Percentiles rank a stretch among this genome's conserved stretches.
Conservation (phyloP, 2,797 vertebrate genomes). For the Pipistrellus pipistrellus region DNA sequence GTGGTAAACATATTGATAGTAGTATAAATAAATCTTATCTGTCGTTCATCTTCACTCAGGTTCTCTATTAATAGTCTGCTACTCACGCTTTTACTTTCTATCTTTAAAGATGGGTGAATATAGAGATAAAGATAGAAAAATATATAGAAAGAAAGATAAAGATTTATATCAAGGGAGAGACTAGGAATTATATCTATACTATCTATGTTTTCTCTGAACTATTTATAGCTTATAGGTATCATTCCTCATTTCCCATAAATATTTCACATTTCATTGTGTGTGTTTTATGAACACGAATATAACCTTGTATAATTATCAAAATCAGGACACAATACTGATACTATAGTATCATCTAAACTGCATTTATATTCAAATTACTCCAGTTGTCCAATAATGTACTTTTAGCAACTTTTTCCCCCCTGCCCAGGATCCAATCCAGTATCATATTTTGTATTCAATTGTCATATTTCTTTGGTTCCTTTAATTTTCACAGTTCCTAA, state of each 20-base stretch:
- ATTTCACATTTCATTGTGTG: slow-evolving; percentile 30
- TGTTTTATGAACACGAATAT: slow-evolving; percentile 49
- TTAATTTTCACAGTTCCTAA: slow-evolving; percentile 48
- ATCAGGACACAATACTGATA: slow-evolving; percentile 25
- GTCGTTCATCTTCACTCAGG: not conserved
- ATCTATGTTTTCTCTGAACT: not conserved
- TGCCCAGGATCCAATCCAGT: not conserved
- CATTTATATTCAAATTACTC: slow-evolving; percentile 43
- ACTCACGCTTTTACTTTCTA: not conserved
- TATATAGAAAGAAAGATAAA: not conserved
- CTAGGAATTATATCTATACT: not conserved
- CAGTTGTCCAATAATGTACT: slow-evolving; percentile 10
- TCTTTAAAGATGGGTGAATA: not conserved
- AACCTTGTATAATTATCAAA: slow-evolving; percentile 55
- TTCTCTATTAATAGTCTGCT: not conserved
- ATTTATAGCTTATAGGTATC: slow-evolving; percentile 16
- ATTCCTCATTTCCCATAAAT: slow-evolving; percentile 34
- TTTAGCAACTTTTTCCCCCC: not conserved
- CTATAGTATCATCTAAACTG: not conserved
- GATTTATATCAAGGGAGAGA: not conserved
- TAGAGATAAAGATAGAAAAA: not conserved
- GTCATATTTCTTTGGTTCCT: slow-evolving; percentile 25
- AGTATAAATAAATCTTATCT: slow-evolving; percentile 8
- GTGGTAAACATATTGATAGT: not conserved
- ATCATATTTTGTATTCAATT: slow-evolving; percentile 49